Base-by-base conservation (phyloP, 1,140 invertebrate genomes). In the Cydia splendana region DNA sequence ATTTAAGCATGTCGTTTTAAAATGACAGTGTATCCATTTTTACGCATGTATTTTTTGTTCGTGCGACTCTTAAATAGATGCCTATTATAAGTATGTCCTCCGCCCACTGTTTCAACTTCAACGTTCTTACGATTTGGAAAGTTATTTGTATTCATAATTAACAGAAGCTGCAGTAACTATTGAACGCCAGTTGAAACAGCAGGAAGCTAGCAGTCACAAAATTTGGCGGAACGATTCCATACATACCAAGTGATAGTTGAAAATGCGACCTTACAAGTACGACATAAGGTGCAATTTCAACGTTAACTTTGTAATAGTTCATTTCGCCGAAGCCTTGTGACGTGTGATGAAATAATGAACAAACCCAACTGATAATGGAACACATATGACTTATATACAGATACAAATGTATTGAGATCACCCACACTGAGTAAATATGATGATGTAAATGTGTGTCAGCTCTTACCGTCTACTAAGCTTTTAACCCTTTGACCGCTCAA, bases 391-490 rank as follows among this genome's bases (percentile, higher is more conserved):
- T 77, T 81, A 79, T 38, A 79, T 78, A 78, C 74, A 78, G 75
- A 84, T 80, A 87, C 82, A 85, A 83, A 84, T 84, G 76, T 85
- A 89, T 84, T 92, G 89, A 92, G 89, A 91, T 92, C 90, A 86
- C 88, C 82, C 85, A 83, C 84, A 82, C 82, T 87, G 84, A 89
- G 82, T 87, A 84, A 80, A 78, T 85, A 80, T 75, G 62, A 65
- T 78, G 75, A 51, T 51, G 38, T 9, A 42, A 15, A 15, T 57
- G n/a, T 18, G 1, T 62, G 57, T 62, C 20, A 62, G 57, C 57
- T 62, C 57, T 62, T 20, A 62, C 18, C 53, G 69, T 74, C 51
- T 74, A 74, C 51, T 45, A 48, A 48, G 45, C 45, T 13, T 48
- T 48, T 4, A 48, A 48, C 45, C 45, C 12, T 15, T 48, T 48